phyloP scores from a whole-genome alignment of 1,140 invertebrate genomes.

The Zaprionus gabonicus region DNA sequence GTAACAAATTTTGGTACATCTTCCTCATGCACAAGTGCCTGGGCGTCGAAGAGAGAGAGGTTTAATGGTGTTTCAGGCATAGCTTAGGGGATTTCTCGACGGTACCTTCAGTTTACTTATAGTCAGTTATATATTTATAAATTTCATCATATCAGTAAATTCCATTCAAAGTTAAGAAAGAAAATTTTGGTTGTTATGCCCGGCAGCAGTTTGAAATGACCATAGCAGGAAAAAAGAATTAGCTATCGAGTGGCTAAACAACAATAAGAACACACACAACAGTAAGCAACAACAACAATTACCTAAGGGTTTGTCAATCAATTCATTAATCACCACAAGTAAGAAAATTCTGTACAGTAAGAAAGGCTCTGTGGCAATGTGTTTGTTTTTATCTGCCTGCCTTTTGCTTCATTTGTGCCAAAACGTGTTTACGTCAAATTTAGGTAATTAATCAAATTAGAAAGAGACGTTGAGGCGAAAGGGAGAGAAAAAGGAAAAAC shows the following conservation, averaged over 20 bases:
- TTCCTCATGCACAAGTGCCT: no score
- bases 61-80: background rate
- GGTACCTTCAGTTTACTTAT: background rate
- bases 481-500: background rate
- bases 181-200: slow-evolving; percentile 21
- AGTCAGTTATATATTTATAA: background rate
- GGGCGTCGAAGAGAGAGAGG: no score
- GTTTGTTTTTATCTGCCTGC: slow-evolving; percentile 63
- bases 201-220: slow-evolving; percentile 27
- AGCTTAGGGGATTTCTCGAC: background rate
- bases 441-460: slow-evolving; percentile 70
- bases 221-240: slow-evolving; percentile 8
- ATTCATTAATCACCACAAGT: slow-evolving; percentile 66
- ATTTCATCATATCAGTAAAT: slow-evolving; percentile 3
- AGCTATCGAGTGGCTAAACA: slow-evolving; percentile 57
- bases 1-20: no score
- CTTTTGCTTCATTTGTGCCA: slow-evolving; percentile 75
- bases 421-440: slow-evolving; percentile 78
- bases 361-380: background rate
- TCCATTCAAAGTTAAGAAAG: background rate
- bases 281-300: slow-evolving; percentile 31
- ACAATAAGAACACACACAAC: slow-evolving; percentile 22
- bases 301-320: slow-evolving; percentile 61
- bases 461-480: slow-evolving; percentile 19
- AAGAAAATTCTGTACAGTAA: background rate